A percentile compares a stretch with the other conserved stretches of the same genome.
phyloP scores from a whole-genome alignment of 2,888 invertebrate species.

The Leucoptera coffeella region DNA sequence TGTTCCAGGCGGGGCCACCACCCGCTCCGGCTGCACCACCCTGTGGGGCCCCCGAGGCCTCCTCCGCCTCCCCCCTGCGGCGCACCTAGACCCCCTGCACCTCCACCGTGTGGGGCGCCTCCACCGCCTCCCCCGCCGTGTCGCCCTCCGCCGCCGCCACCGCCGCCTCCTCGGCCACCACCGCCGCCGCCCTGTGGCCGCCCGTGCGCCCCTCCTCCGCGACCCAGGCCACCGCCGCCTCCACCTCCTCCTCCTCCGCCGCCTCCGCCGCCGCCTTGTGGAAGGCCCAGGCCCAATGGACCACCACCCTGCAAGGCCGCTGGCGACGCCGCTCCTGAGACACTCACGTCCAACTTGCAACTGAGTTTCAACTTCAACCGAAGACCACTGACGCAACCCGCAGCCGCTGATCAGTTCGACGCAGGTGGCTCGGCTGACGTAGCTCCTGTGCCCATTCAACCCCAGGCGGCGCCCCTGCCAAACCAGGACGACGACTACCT shows the following conservation, averaged over 20 bases:
- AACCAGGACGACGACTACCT: slow-evolving; percentile 12
- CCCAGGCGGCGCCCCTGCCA: slow-evolving; percentile 30
- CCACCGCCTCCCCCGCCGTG: slow-evolving; percentile 12
- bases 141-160: slow-evolving; percentile 13
- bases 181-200: slow-evolving; percentile 11
- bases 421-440: slow-evolving; percentile 9
- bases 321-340: slow-evolving; percentile 20
- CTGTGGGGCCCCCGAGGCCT: slow-evolving; percentile 1
- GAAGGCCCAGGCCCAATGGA: slow-evolving; percentile 29
- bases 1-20: slow-evolving; percentile 19
- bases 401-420: slow-evolving; percentile 9
- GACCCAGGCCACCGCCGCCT: slow-evolving; percentile 6
- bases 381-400: slow-evolving; percentile 14
- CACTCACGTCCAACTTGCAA: slow-evolving; percentile 27
- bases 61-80: slow-evolving; percentile 7
- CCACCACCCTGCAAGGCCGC: slow-evolving; percentile 20
- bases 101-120: slow-evolving; percentile 8
- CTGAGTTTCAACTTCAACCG: slow-evolving; percentile 35
- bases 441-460: slow-evolving; percentile 22
- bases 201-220: slow-evolving; percentile 13
- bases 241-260: slow-evolving; percentile 11
- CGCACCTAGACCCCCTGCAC: too few species aligned
- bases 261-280: slow-evolving; percentile 18
- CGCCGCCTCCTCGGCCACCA: slow-evolving; percentile 8
- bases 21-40: slow-evolving; percentile 11